Evolutionary conservation across 2,113 vertebrate species (phyloP).

Genomic region (Campylorhamphus procurvoides): DNA sequence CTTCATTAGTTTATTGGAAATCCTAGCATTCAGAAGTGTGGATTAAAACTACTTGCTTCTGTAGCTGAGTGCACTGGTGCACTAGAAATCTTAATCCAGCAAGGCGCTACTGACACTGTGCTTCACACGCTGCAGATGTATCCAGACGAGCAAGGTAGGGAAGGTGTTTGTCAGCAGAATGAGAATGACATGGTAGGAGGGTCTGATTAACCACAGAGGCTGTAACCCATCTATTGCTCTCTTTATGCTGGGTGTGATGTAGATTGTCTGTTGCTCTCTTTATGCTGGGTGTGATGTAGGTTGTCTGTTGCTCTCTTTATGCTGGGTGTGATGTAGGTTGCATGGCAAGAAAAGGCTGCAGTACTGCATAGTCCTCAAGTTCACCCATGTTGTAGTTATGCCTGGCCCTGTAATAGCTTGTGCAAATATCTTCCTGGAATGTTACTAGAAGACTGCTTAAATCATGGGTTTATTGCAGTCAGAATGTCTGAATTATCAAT

Average conservation of each 20-base stretch:
- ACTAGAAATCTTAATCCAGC: conserved; percentile 84
- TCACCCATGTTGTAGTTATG: background rate
- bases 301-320: background rate
- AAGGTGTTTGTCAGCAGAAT: background rate
- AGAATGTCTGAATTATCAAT: background rate
- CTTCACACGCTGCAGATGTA: conserved; percentile 93
- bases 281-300: background rate
- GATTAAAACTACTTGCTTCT: conserved; percentile 84
- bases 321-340: background rate
- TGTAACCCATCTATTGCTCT: background rate
- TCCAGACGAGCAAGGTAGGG: conserved; percentile 84
- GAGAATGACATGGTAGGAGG: background rate
- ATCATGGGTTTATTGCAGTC: background rate
- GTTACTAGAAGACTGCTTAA: background rate
- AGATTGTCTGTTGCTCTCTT: background rate
- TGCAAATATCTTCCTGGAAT: background rate
- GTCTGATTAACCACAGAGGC: background rate
- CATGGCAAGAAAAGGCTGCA: background rate
- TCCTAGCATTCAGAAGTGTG: conserved; percentile 84
- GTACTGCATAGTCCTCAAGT: background rate
- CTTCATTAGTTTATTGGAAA: conserved; percentile 87
- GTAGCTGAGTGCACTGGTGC: conserved; percentile 85
- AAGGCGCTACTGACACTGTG: conserved; percentile 88
- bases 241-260: background rate
- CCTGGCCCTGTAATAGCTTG: background rate